A percentile compares a stretch with the other conserved stretches of the same genome.
Conservation (phyloP, 2,113 vertebrate genomes). For the Gambusia holbrooki region DNA sequence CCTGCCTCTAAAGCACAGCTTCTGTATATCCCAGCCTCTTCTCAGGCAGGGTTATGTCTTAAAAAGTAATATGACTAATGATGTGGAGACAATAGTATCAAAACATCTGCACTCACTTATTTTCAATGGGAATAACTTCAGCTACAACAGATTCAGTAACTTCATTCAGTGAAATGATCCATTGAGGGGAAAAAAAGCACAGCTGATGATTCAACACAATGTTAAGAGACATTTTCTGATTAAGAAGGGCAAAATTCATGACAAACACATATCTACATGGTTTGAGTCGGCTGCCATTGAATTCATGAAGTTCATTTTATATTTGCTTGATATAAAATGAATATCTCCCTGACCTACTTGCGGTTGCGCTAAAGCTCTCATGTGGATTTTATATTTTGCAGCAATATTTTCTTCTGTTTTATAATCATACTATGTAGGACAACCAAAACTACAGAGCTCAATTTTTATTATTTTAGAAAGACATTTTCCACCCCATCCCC, state of each 20-base stretch:
- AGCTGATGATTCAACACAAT: constrained; percentile 35
- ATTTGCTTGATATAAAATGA: constrained; percentile 53
- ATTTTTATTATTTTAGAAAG: background rate
- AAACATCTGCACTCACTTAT: constrained; percentile 15
- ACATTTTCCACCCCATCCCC: too few species aligned
- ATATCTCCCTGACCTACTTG: constrained; percentile 72
- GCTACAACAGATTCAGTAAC: constrained; percentile 26
- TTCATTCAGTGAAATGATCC: constrained; percentile 45
- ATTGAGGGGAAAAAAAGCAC: constrained; percentile 36
- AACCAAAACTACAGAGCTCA: constrained; percentile 18
- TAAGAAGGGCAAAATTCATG: constrained; percentile 54
- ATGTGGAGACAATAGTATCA: constrained; percentile 27
- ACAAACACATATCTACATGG: constrained; percentile 68
- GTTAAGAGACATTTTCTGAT: constrained; percentile 42
- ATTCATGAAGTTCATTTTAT: constrained; percentile 25
- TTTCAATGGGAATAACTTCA: constrained; percentile 15
- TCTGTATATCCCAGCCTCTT: constrained; percentile 10
- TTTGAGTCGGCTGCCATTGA: constrained; percentile 40
- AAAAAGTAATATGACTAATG: constrained; percentile 47
- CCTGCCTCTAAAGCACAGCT: constrained; percentile 35
- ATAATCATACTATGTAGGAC: constrained; percentile 22
- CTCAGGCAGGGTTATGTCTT: constrained; percentile 35
- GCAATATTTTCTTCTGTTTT: constrained; percentile 18
- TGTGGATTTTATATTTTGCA: constrained; percentile 53
- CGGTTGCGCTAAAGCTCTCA: constrained; percentile 30